Base-by-base conservation (phyloP, 2,797 vertebrate species). In the Hypotaenidia philippensis region DNA sequence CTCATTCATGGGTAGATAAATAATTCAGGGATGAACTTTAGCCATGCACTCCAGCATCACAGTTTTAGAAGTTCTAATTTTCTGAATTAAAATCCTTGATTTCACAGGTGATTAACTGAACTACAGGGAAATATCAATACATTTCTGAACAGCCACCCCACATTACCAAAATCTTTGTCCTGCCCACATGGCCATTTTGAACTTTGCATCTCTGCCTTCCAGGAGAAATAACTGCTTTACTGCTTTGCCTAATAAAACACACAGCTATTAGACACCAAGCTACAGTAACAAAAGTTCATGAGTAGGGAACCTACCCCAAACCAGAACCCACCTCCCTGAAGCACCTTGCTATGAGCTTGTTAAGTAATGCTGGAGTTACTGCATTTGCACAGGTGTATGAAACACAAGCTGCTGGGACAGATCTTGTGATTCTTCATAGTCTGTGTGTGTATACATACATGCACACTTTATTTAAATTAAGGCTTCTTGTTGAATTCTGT, bases 21-120 rank as follows among this genome's bases (percentile, higher is more conserved):
- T 91, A 96, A 93, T 83, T 91, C 78, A 64, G 71, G 53, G 59
- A 18, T 86, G 55, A 90, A 59, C 65, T 91, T 75, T 1, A 82
- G 57, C 65, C 61, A 52, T 26, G 21, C 13, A 21, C 38, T 83
- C 45, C 27, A 74, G 17, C 47, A 40, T 79, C 29, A 50, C 34
- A 32, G 12, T 85, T 86, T 68, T 61, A 44, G 16, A 71, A 80
- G 45, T 91, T 83, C 8, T 64, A 3, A 14, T 93, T 87, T 87
- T 78, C 65, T 75, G 41, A 57, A 53, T 85, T 85, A 52, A 83
- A 47, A 49, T 8, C 17, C 32, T 87, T 87, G 57, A 56, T 91
- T 87, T 93, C 86, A 71, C 45, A 59, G 61, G 26, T 52, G 72
- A 47, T 89, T 41, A 78, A 75, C 34, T 85, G 61, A 80, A 47